Evolutionary conservation across 2,113 vertebrate species (phyloP), one percentile per base, ranked within the genome.

Genomic region (Marcusenius ussheri): DNA sequence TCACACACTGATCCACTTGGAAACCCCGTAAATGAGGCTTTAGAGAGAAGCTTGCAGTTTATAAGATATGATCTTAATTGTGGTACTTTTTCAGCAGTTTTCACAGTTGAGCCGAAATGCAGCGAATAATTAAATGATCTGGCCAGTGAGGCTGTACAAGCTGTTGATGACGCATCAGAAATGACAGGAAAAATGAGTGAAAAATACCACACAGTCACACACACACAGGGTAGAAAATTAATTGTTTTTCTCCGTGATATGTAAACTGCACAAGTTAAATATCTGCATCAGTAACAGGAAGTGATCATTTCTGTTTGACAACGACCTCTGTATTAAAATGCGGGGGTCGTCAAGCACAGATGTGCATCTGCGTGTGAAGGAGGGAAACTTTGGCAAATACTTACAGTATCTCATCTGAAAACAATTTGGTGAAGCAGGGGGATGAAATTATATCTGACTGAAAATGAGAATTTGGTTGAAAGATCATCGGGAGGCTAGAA

Each of bases 391-490:
- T 90, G 86, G 88, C 88, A 24, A 21, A 70, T 50, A 74, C 80
- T 21, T 66, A 85, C 50, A 45, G 24, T 49, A 66, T 24, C 77
- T 21, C 90, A 89, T 90, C 88, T 89, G 80, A 89, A 62, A 90
- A 53, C 74, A 88, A 27, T 90, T 84, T 85, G 90, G 45, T 50
- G 31, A 51, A 19, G 45, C 46, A 85, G 35, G 62, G 27, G 39
- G 62, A 39, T 88, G 47, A 35, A 53, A 35, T 50, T 11, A 49
- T 89, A 88, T 88, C 53, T 84, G 45, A 53, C 84, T 66, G 42
- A 39, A 62, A 85, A 53, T 87, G 47, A 24, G 31, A 70, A 77
- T 53, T 87, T 87, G 24, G 53, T 42, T 89, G 45, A 89, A 88
- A 90, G 50, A 42, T 56, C 21, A 70, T 85, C 77, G 5, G 9